Evolutionary conservation across 1,140 invertebrate species (phyloP), one percentile per base, ranked within the genome.

Genomic region (Elysia chlorotica): DNA sequence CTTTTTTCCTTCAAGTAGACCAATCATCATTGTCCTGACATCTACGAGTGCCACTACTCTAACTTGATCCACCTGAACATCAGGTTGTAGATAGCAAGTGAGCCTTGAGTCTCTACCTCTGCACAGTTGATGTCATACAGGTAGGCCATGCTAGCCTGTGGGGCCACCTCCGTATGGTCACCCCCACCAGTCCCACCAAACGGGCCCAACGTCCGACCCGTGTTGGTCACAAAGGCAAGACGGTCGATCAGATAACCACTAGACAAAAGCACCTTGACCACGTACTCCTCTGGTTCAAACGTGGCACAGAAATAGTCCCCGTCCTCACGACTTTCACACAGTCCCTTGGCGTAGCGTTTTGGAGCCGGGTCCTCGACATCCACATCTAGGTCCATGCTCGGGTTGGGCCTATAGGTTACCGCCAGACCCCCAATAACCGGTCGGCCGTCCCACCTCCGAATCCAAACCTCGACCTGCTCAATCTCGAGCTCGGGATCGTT

Each of bases 51-150:
- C n/a, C n/a, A n/a, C n/a, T n/a, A n/a, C n/a, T 5, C 3, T 37
- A 59, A 59, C 33, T 5, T 53, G 23, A 69, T 69, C 67, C 67
- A 69, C 10, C 67, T 30, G 2, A 69, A 21, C 67, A 61, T 69
- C 2, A 69, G 21, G 37, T 69, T 69, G 28, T 23, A 59, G n/a
- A 69, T 69, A 23, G 67, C 67, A 5, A 38, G 33, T 0, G 54
- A 21, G 31, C 67, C 67, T 21, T 69, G 54, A 14, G 56, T 69
- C 0, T 2, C 14, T 14, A 53, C 28, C 30, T 17, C 37, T 6
- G 36, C 54, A 59, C 67, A 69, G 28, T 59, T 69, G 23, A 69
- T 69, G 54, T 69, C 67, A 59, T 35, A 59, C 19, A 69, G 41
- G 38, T 69, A 69, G 2, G 67, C 35, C 31, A 59, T n/a, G 1